A percentile compares a stretch with the other conserved stretches of the same genome.
phyloP scores from a whole-genome alignment of 2,113 vertebrate species.

The Tenebrosternarchus preto region DNA sequence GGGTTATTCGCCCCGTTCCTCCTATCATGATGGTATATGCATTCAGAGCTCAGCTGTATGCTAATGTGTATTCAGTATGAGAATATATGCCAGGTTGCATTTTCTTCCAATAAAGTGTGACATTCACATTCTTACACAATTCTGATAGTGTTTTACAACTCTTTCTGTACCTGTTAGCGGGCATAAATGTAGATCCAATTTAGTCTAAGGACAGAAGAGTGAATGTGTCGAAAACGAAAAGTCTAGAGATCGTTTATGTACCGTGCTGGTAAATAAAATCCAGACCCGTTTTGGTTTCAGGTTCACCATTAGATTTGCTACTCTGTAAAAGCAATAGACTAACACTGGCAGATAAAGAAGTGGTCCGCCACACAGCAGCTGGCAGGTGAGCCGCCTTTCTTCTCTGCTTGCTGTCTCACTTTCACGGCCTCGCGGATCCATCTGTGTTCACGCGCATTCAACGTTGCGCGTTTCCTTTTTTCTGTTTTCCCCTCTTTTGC shows the following conservation, averaged over 20 bases:
- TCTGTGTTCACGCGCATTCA: background rate
- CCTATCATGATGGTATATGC: conserved; percentile 42
- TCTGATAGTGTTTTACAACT: too few species aligned
- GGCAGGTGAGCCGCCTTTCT: background rate
- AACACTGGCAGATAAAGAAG: background rate
- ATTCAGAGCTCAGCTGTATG: conserved; percentile 45
- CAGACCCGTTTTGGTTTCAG: too few species aligned
- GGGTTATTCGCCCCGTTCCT: conserved; percentile 18
- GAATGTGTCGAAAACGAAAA: background rate
- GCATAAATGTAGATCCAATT: background rate
- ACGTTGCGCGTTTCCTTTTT: background rate
- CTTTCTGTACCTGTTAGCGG: too few species aligned
- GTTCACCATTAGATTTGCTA: too few species aligned
- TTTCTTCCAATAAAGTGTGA: conserved; percentile 74
- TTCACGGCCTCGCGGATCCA: background rate
- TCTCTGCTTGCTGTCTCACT: background rate
- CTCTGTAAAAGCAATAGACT: too few species aligned
- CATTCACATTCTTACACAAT: conserved; percentile 44
- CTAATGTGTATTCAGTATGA: conserved; percentile 57
- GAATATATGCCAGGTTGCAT: conserved; percentile 58
- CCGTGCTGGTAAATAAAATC: too few species aligned
- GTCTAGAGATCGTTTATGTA: background rate
- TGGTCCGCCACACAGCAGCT: background rate
- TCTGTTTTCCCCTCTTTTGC: background rate
- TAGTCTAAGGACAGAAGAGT: background rate